Evolutionary conservation across 2,113 vertebrate species (phyloP).

Genomic region (Silurus asotus): DNA sequence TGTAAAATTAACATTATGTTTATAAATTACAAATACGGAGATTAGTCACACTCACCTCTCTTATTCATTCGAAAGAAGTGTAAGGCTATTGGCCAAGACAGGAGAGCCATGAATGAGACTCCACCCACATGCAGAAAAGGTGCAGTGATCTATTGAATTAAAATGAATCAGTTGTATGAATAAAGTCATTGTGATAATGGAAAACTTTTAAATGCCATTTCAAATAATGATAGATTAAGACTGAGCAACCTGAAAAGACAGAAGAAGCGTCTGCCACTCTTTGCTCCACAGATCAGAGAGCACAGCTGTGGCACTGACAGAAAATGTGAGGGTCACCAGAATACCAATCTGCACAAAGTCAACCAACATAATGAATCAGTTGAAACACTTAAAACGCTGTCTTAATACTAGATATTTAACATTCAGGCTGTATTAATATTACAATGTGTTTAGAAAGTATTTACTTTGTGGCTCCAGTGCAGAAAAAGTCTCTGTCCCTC

Average conservation of each 20-base stretch:
- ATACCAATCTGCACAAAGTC: constrained; percentile 72
- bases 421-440: background rate
- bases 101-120: constrained; percentile 74
- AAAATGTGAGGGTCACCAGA: constrained; percentile 73
- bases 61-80: constrained; percentile 82
- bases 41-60: constrained; percentile 67
- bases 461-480: constrained; percentile 89
- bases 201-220: background rate
- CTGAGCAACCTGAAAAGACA: constrained; percentile 81
- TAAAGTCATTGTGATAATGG: too few relatives aligned
- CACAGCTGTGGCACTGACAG: constrained; percentile 68
- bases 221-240: background rate
- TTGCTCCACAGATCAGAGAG: constrained; percentile 77
- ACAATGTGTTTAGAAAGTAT: background rate
- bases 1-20: background rate
- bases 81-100: constrained; percentile 83
- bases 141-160: constrained; percentile 73
- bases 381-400: too few relatives aligned
- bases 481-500: constrained; percentile 84
- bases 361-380: constrained; percentile 6
- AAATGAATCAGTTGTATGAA: background rate
- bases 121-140: constrained; percentile 83
- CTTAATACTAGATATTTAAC: background rate
- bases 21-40: background rate
- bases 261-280: constrained; percentile 78